phyloP scores from a whole-genome alignment of 2,888 invertebrate species.

The Xanthia icteritia region DNA sequence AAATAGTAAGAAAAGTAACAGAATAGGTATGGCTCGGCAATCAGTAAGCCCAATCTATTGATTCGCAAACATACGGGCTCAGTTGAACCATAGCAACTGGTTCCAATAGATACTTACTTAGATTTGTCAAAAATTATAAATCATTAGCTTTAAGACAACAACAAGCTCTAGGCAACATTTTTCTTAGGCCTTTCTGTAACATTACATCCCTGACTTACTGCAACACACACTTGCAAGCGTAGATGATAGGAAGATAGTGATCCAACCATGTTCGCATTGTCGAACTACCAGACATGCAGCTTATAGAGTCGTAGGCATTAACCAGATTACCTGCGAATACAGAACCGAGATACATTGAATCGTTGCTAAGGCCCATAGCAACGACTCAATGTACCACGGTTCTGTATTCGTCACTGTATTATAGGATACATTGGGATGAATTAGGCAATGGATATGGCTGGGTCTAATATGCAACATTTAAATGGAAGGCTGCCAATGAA shows the following conservation, averaged over 20 bases:
- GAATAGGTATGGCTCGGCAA: too few relatives aligned
- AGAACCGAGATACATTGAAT: slow-evolving; percentile 13
- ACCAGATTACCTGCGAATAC: slow-evolving; percentile 41
- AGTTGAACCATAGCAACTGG: background rate
- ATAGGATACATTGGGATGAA: slow-evolving; percentile 9
- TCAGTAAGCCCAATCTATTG: background rate
- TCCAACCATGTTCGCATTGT: slow-evolving; percentile 27
- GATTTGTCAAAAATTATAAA: background rate
- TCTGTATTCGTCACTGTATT: too few relatives aligned
- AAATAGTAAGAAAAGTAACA: too few relatives aligned
- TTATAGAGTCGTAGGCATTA: slow-evolving; percentile 33
- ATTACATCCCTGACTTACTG: background rate
- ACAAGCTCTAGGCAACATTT: too few relatives aligned
- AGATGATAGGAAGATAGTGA: slow-evolving; percentile 31
- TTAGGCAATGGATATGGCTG: background rate
- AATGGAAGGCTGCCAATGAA: background rate
- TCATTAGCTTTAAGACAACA: too few relatives aligned
- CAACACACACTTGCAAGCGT: background rate
- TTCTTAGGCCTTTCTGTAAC: background rate
- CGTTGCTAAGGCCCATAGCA: background rate
- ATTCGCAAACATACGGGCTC: background rate
- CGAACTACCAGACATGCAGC: slow-evolving; percentile 30
- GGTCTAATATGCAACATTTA: background rate
- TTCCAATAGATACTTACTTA: background rate
- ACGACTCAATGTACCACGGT: too few relatives aligned